Evolutionary conservation across 1,140 invertebrate species (phyloP).

Genomic region (Phthorimaea operculella): DNA sequence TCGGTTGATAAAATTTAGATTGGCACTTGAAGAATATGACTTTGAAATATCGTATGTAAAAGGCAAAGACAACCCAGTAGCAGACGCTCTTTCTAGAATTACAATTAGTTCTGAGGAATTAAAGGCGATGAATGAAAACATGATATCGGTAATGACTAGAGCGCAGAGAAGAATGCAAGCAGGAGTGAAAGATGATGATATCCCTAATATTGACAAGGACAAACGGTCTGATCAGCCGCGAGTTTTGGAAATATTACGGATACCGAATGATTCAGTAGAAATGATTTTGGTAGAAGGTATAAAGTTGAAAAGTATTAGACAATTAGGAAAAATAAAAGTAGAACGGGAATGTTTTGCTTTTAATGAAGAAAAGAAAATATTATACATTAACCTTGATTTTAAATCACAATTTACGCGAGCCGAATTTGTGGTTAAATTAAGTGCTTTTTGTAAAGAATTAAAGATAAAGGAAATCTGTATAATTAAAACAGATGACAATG

Average conservation of each 20-base stretch:
- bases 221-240: slow-evolving; percentile 8
- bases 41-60: neutral
- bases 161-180: neutral
- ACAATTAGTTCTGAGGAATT: neutral
- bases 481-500: slow-evolving; percentile 4
- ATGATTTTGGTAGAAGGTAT: neutral
- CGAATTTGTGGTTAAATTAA: slow-evolving; percentile 8
- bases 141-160: slow-evolving; percentile 7
- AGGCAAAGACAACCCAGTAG: neutral
- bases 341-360: neutral
- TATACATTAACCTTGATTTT: slow-evolving; percentile 1
- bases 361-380: neutral
- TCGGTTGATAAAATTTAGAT: slow-evolving; percentile 5
- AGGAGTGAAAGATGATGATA: neutral
- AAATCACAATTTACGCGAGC: slow-evolving; percentile 4
- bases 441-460: slow-evolving; percentile 1
- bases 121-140: neutral
- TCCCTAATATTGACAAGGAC: neutral
- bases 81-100: slow-evolving; percentile 1
- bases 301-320: neutral
- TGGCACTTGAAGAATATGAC: slow-evolving; percentile 3
- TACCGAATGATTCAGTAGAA: slow-evolving; percentile 4
- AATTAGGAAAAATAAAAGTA: neutral
- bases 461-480: neutral
- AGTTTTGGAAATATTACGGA: slow-evolving; percentile 8